Evolutionary conservation across 2,888 invertebrate genomes (phyloP).

Genomic region (Apantesis nais): DNA sequence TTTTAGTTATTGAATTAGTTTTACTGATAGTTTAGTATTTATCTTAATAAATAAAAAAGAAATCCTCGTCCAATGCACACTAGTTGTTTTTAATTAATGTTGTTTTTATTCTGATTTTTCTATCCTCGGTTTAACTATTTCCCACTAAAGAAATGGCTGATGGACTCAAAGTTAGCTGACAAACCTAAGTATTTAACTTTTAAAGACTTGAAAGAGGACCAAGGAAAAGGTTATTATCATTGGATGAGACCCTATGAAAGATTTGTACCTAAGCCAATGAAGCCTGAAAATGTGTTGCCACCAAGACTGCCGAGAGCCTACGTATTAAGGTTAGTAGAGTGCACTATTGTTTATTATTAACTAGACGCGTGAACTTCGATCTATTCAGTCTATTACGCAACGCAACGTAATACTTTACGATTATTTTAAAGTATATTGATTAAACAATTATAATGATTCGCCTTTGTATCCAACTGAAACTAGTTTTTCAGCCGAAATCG

Average conservation of each 20-base stretch:
- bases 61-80: not conserved
- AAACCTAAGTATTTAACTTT: conserved; percentile 69
- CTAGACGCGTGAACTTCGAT: not conserved
- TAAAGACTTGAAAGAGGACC: conserved; percentile 69
- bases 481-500: too few species aligned
- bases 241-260: conserved; percentile 80
- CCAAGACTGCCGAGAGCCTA: conserved; percentile 72
- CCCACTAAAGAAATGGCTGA: conserved; percentile 72
- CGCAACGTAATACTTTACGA: too few species aligned
- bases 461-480: too few species aligned
- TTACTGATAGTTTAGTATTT: too few species aligned
- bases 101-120: too few species aligned
- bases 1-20: too few species aligned
- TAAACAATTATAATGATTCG: too few species aligned
- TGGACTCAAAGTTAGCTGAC: conserved; percentile 69
- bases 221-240: conserved; percentile 76
- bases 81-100: not conserved
- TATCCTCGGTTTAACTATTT: not conserved
- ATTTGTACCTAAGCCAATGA: conserved; percentile 62
- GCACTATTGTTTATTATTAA: not conserved
- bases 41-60: too few species aligned
- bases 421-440: too few species aligned
- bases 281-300: conserved; percentile 62
- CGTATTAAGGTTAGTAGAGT: conserved; percentile 62
- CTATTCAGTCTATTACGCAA: too few species aligned